Percentiles rank a stretch among this genome's conserved stretches.
phyloP scores from a whole-genome alignment of 2,888 invertebrate species.

The Andrena chrysosceles region DNA sequence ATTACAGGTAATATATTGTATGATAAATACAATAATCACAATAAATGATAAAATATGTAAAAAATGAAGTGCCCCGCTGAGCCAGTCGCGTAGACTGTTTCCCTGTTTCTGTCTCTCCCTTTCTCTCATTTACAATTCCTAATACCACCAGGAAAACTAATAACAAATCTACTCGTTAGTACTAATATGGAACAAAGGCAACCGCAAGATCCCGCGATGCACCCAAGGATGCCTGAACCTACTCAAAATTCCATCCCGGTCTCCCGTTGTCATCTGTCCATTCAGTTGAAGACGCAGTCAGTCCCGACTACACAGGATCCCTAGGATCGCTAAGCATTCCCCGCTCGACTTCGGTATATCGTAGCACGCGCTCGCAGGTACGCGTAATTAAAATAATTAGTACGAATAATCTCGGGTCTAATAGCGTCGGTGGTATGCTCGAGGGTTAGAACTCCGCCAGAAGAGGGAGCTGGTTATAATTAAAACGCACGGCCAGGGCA shows the following conservation, averaged over 20 bases:
- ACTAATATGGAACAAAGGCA: background rate
- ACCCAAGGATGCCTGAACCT: background rate
- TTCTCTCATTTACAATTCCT: too few species aligned
- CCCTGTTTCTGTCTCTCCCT: too few species aligned
- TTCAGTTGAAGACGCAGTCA: background rate
- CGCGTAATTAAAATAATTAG: constrained; percentile 81
- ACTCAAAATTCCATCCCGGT: background rate
- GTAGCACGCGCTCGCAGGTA: constrained; percentile 38
- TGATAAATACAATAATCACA: too few species aligned
- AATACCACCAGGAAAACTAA: background rate
- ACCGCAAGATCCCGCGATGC: background rate
- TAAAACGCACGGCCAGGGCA: constrained; percentile 76
- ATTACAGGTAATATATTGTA: too few species aligned
- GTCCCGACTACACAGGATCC: background rate
- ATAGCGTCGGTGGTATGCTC: constrained; percentile 70
- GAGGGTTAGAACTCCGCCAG: constrained; percentile 53
- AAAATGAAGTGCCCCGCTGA: too few species aligned
- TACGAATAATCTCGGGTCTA: constrained; percentile 78
- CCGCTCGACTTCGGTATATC: background rate
- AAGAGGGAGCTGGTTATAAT: constrained; percentile 72
- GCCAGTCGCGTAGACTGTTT: too few species aligned
- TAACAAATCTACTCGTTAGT: background rate
- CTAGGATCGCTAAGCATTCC: constrained; percentile 14
- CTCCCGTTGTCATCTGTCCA: background rate
- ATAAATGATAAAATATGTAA: too few species aligned